Evolutionary conservation across 2,797 vertebrate genomes (phyloP).

Genomic region (Tenualosa ilisha): DNA sequence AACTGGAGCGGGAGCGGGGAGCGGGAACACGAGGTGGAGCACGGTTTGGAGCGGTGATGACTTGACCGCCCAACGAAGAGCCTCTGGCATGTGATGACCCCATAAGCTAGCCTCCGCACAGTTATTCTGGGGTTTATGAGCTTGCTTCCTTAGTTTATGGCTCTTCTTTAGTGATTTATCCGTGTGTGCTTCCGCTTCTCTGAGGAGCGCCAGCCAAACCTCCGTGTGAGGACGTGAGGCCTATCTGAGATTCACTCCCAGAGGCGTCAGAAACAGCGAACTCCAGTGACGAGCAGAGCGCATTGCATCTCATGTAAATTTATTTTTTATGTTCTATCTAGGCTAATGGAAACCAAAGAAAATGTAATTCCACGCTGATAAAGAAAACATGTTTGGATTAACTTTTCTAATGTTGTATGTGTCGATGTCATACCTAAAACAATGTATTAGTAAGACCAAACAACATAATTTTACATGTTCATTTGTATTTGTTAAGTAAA

Average conservation of each 20-base stretch:
- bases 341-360: neutral
- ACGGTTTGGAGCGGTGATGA: constrained; percentile 44
- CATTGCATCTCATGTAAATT: neutral
- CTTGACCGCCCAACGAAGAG: constrained; percentile 6
- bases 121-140: constrained; percentile 23
- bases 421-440: neutral
- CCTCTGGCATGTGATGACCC: constrained; percentile 16
- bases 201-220: neutral
- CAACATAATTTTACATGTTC: neutral
- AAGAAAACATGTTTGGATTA: neutral
- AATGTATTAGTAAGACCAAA: neutral
- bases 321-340: neutral
- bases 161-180: neutral
- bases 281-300: neutral
- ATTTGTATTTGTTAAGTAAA: neutral
- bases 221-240: neutral
- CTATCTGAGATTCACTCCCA: neutral
- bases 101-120: constrained; percentile 25
- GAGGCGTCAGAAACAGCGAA: neutral
- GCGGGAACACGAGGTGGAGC: constrained; percentile 63
- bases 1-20: constrained; percentile 65
- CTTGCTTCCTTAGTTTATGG: neutral
- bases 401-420: neutral
- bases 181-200: neutral
- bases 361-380: neutral